Base-by-base conservation (phyloP, 2,888 invertebrate species). In the Melieria omissa region DNA sequence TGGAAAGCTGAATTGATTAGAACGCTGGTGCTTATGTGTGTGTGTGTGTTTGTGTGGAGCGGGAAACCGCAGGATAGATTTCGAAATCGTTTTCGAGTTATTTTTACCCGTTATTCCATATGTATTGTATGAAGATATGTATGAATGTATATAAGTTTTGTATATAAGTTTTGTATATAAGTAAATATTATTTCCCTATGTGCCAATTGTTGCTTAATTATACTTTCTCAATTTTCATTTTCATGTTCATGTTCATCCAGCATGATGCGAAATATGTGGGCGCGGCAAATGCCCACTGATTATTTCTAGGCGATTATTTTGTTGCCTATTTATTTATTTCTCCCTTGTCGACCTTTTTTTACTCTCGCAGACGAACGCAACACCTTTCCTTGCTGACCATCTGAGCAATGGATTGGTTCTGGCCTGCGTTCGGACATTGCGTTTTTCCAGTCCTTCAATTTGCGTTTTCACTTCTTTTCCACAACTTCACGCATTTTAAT, bases 401-500 rank as follows among this genome's bases (percentile, higher is more conserved):
- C 65, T 76, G 78, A 81, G 76, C 77, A 79, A 80, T 75, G 80
- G 79, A 80, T 77, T 78, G 76, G 78, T 73, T 72, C 75, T 78
- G 77, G 49, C 66, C 76, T 76, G 78, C 79, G 81, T 79, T 75
- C 79, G 79, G 66, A 63, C 16, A 14, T 66, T 58, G 29, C 61
- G 68, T 29, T 29, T 29, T 63, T 67, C 42, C 14, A 62, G 63
- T 65, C n/a, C 16, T 49, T 54, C 45, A 44, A 58, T 72, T 63
- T 29, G 49, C 45, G 57, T 55, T 61, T 46, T 67, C 64, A 61
- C 60, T 70, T 71, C 75, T 78, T 78, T 78, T 78, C 79, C 75
- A 76, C 80, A 77, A 78, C 78, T 83, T 82, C 77, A 83, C 79
- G 80, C 81, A 80, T 80, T 80, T 80, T 80, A 80, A 83, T 83